A percentile compares a stretch with the other conserved stretches of the same genome.
phyloP scores from a whole-genome alignment of 1,140 invertebrate genomes.

The Pectinophora gossypiella region DNA sequence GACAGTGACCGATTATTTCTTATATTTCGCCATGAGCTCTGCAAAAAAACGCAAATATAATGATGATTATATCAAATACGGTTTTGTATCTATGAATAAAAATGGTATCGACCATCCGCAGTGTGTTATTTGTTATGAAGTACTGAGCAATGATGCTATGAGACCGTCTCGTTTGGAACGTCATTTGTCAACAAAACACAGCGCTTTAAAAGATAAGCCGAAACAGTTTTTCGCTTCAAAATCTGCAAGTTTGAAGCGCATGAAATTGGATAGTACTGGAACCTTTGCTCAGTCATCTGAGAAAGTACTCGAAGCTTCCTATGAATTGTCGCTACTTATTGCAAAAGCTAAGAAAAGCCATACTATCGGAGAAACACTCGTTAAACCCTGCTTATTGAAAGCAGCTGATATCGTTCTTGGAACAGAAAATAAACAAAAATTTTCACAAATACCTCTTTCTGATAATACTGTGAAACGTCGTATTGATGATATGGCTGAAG shows the following conservation, averaged over 20 bases:
- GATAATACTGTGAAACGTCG: slow-evolving; percentile 18
- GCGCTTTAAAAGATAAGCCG: background rate
- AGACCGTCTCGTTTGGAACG: background rate
- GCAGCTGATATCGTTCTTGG: slow-evolving; percentile 17
- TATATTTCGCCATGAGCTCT: no score
- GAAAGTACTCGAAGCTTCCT: background rate
- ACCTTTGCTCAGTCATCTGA: background rate
- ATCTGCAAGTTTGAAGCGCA: background rate
- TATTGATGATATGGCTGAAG: slow-evolving; percentile 13
- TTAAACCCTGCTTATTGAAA: slow-evolving; percentile 18
- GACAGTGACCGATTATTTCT: no score
- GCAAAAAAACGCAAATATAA: background rate
- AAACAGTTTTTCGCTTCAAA: slow-evolving; percentile 1
- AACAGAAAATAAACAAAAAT: slow-evolving; percentile 14
- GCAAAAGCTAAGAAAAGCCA: background rate
- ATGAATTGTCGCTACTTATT: background rate
- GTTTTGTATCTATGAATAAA: background rate
- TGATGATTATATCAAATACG: background rate
- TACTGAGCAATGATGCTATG: background rate
- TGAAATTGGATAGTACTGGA: background rate
- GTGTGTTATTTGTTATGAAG: background rate
- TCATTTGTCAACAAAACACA: background rate
- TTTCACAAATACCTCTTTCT: slow-evolving; percentile 20
- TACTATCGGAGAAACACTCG: background rate
- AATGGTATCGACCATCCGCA: background rate